Evolutionary conservation across 2,888 invertebrate genomes (phyloP).

Genomic region (Pristionchus entomophagus): DNA sequence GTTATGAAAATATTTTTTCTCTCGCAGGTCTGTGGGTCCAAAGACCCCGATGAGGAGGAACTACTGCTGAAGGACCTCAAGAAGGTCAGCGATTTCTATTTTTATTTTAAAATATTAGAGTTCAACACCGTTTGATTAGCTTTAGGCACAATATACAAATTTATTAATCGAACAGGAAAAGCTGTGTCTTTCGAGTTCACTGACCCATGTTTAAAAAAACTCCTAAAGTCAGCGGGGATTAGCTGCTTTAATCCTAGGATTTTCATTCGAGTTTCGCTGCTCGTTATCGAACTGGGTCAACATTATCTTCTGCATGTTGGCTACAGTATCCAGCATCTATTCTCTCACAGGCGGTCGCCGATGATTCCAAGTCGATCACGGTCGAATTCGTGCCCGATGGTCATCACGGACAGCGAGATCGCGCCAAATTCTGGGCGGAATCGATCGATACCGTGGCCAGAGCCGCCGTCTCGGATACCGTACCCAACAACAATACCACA

Average conservation of each 20-base stretch:
- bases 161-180: too few species aligned
- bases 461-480: not conserved
- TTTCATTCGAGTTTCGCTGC: too few species aligned
- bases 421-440: slow-evolving; percentile 23
- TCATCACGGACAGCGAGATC: slow-evolving; percentile 20
- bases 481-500: not conserved
- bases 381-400: slow-evolving; percentile 39
- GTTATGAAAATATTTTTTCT: not conserved
- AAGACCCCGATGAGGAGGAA: slow-evolving; percentile 35
- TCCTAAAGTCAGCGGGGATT: too few species aligned
- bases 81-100: not conserved
- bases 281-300: too few species aligned
- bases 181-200: too few species aligned
- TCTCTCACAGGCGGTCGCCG: not conserved
- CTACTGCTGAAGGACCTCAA: not conserved
- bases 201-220: too few species aligned
- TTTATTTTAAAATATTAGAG: too few species aligned
- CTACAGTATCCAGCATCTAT: not conserved
- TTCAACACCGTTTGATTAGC: too few species aligned
- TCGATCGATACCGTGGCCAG: not conserved
- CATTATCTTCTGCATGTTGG: too few species aligned
- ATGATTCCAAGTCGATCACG: slow-evolving; percentile 24
- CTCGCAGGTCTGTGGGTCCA: not conserved
- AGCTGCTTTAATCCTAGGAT: too few species aligned
- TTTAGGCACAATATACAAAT: too few species aligned